Conservation (phyloP, 2,113 vertebrate genomes). For the Thryonomys swinderianus region DNA sequence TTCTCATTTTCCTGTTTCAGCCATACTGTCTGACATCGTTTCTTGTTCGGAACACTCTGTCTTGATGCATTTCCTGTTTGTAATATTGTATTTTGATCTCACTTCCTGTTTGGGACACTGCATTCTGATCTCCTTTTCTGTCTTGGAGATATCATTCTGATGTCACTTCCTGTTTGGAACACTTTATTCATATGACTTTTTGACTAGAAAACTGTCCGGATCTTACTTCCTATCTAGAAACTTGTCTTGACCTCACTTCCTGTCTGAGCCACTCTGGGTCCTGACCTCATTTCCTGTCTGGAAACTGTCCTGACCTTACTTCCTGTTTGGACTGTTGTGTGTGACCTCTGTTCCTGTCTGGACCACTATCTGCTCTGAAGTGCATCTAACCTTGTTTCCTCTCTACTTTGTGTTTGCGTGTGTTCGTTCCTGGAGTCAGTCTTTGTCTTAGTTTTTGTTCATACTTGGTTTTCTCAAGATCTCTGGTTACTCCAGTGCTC, state of each 20-base stretch:
- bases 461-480: background rate
- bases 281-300: background rate
- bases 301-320: background rate
- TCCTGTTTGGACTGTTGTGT: background rate
- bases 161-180: background rate
- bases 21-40: background rate
- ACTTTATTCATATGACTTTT: background rate
- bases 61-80: background rate
- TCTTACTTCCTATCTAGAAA: background rate
- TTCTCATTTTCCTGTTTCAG: background rate
- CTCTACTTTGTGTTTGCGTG: background rate
- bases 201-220: background rate
- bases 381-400: background rate
- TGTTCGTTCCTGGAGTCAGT: background rate
- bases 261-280: background rate
- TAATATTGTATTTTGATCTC: background rate
- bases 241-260: background rate
- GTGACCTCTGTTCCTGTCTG: background rate
- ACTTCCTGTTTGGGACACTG: background rate
- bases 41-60: background rate
- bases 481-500: background rate
- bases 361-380: background rate
- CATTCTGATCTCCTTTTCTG: background rate
- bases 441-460: background rate
- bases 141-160: background rate